Percentiles rank a stretch among this genome's conserved stretches.
Conservation (phyloP, 2,797 vertebrate species). For the Saguinus oedipus region DNA sequence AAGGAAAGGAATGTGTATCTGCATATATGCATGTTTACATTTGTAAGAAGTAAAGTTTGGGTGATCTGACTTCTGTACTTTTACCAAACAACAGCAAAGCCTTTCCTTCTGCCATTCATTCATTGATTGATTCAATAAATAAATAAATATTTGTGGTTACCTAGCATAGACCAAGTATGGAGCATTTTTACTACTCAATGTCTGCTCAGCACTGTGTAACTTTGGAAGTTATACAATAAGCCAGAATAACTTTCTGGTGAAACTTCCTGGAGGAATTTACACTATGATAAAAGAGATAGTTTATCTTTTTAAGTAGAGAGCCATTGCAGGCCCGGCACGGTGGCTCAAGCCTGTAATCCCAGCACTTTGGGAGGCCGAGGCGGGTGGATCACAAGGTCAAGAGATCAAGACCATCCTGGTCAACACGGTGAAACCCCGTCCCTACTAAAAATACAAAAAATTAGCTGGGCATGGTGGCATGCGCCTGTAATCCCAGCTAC, state of each 20-base stretch:
- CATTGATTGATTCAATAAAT: neutral
- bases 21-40: neutral
- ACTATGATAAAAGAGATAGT: neutral
- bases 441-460: no score
- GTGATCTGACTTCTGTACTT: neutral
- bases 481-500: no score
- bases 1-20: neutral
- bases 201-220: neutral
- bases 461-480: no score
- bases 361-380: no score
- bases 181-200: neutral
- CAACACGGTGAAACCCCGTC: no score
- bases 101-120: neutral
- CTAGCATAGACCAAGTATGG: neutral
- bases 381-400: no score
- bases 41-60: neutral
- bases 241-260: neutral
- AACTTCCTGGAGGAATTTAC: neutral
- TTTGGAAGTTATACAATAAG: neutral
- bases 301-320: neutral
- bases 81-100: neutral
- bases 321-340: accelerated
- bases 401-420: no score
- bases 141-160: neutral
- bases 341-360: no score